Evolutionary conservation across 2,113 vertebrate genomes (phyloP).

Genomic region (Mirza zaza): DNA sequence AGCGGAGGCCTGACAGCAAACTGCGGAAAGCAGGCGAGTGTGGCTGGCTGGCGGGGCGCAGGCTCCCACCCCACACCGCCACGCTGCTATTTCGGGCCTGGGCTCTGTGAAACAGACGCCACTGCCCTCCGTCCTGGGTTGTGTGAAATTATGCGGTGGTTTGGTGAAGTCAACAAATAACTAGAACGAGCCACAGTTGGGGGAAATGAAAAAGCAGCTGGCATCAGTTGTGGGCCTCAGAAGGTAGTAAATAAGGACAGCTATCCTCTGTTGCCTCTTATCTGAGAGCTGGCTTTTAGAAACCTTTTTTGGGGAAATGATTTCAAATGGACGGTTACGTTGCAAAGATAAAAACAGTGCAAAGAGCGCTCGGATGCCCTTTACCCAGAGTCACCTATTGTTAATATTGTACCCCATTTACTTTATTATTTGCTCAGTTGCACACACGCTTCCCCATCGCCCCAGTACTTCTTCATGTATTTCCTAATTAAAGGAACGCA

Average conservation of each 20-base stretch:
- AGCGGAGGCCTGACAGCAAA: conserved; percentile 5
- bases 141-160: conserved; percentile 71
- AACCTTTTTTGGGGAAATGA: neutral
- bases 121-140: conserved; percentile 60
- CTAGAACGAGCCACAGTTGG: conserved; percentile 53
- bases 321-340: neutral
- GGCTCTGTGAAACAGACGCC: conserved; percentile 50
- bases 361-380: neutral
- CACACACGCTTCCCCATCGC: accelerated
- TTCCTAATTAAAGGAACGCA: neutral
- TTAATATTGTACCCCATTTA: neutral
- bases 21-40: neutral
- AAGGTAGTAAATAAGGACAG: conserved; percentile 45
- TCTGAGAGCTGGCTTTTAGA: conserved; percentile 22
- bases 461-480: neutral
- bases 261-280: conserved; percentile 40
- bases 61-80: neutral
- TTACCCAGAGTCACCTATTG: neutral
- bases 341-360: neutral
- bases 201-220: conserved; percentile 62
- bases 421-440: neutral
- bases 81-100: conserved; percentile 70
- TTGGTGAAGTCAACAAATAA: conserved; percentile 78
- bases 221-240: neutral
- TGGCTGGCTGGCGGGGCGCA: neutral